Evolutionary conservation across 1,140 invertebrate species (phyloP), one percentile per base, ranked within the genome.

Genomic region (Thaumetopoea pityocampa): DNA sequence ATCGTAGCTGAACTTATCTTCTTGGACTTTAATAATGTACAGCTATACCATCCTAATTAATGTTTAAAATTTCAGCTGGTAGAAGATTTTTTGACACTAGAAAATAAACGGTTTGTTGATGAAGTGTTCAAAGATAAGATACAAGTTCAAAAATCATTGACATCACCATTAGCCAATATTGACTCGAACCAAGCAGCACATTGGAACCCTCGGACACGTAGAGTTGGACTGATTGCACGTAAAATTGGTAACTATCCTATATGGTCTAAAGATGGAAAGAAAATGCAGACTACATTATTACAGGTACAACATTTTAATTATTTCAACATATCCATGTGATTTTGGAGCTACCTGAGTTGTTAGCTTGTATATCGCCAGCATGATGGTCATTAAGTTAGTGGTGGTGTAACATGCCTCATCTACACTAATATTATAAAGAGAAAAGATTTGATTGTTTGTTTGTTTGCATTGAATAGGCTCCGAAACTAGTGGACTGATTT

Each of bases 241-340:
- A 99, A 99, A 87, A 94, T 99, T 69, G 98, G 98, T 17, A 86
- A 93, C 34, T 92, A 97, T 77, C 96, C 96, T 6, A 86, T 99
- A 72, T 99, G 97, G 97, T 74, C 90, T 1, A 97, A 95, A 80
- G 88, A 93, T 85, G 97, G 97, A 0, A 89, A 89, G 64, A 91
- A 88, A 86, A 79, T 96, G 36, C 54, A 85, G 1, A 90, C 93
- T 1, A 98, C 97, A 7, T 67, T 98, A 45, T 72, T 98, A 37
- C 96, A 98, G 86, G 94, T 96, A 32, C 15, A 29, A 16, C 27
- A 28, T 23, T 20, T 2, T 3, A 5, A 7, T 17, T 23, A 14
- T 4, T 8, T 17, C 10, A 15, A 5, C 5, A 5, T 4, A 34
- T 34, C 1, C 22, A n/a, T n/a, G n/a, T n/a, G n/a, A n/a, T n/a